Base-by-base conservation (phyloP, 1,140 invertebrate species). In the Drosophila ohnishii region DNA sequence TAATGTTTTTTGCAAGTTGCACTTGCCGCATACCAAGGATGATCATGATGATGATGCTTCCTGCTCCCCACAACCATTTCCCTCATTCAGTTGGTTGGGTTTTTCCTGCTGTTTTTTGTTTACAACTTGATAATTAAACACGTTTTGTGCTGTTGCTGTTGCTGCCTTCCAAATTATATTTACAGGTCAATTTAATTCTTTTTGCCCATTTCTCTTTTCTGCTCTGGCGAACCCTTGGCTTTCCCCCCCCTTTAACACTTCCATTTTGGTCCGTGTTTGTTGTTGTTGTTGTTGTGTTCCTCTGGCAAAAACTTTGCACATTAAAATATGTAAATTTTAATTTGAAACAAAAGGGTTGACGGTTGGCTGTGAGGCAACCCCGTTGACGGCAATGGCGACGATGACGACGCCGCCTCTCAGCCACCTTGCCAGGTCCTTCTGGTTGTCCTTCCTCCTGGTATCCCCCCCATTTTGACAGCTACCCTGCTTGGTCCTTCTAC, bases 251-350 rank as follows among this genome's bases (percentile, higher is more conserved):
- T 45, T 9, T 37, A 10, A 34, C 22, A 34, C 22, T 44, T 35
- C 32, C 34, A 5, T 35, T 32, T 16, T 19, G 22, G 39, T 7
- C 9, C 34, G 8, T 37, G 19, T 47, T 14, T 57, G 35, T 71
- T 66, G 47, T 75, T 67, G 53, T 50, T 39, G 16, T 57, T 58
- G 25, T 74, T 67, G 59, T 75, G 60, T 63, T 50, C 45, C 56
- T 57, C 67, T 57, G 76, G 61, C 75, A 78, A 79, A 72, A 89
- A 89, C 80, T 89, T 89, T 89, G 86, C 86, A 85, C 85, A 89
- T 89, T 89, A 89, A 89, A 89, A 81, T 89, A 89, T 88, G 85
- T 89, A 89, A 89, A 89, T 89, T 89, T 87, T 87, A 88, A 87
- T 87, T 87, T 87, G 84, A 88, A 87, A 88, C 84, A 88, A 87